Conservation (phyloP, 2,888 invertebrate species). For the Ophion ellenae region DNA sequence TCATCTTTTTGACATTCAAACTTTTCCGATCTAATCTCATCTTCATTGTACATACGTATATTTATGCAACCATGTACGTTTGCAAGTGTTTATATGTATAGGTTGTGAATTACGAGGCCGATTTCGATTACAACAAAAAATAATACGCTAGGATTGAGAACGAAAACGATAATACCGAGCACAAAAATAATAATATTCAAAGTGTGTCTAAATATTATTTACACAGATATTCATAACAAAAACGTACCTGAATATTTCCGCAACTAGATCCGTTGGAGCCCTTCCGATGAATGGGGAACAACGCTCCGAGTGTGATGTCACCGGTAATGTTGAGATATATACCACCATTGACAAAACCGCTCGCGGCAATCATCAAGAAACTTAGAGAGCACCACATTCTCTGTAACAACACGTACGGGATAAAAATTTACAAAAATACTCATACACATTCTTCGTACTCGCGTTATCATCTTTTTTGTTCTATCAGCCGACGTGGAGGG, state of each 20-base stretch:
- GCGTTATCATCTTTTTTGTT: neutral
- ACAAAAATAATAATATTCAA: neutral
- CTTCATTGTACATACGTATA: slow-evolving; percentile 11
- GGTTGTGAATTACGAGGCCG: neutral
- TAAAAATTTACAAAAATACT: neutral
- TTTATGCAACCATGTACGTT: neutral
- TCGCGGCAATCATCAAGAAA: slow-evolving; percentile 61
- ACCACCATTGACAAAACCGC: slow-evolving; percentile 64
- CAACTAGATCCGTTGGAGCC: slow-evolving; percentile 75
- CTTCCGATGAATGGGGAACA: slow-evolving; percentile 85
- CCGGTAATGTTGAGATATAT: slow-evolving; percentile 79
- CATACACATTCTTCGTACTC: too few relatives aligned
- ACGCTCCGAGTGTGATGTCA: slow-evolving; percentile 84
- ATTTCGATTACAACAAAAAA: neutral
- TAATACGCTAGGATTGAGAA: neutral
- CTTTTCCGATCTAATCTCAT: slow-evolving; percentile 26
- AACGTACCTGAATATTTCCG: slow-evolving; percentile 78
- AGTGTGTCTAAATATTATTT: neutral
- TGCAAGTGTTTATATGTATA: neutral
- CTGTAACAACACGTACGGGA: neutral
- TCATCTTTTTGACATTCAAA: slow-evolving; percentile 33
- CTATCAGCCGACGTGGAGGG: too few relatives aligned
- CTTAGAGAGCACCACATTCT: slow-evolving; percentile 59
- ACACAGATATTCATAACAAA: neutral
- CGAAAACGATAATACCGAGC: neutral